Percentiles rank a stretch among this genome's conserved stretches.
These are phyloP conservation scores for Hiodon alosoides DNA, from an alignment of 2,113 vertebrate genomes.

Conservation along the genomic window DNA sequence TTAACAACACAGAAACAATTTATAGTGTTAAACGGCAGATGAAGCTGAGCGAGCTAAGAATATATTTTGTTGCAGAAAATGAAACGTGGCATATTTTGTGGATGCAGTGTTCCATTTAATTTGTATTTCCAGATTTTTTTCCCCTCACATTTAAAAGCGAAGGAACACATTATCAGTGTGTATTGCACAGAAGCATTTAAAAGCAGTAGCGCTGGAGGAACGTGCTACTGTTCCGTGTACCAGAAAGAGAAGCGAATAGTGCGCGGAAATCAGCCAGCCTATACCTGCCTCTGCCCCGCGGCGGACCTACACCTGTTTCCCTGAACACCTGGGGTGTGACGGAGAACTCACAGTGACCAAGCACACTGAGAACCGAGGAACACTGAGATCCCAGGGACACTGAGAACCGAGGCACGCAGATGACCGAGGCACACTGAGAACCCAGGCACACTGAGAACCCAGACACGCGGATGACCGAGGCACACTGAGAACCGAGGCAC, in stretches of 20 bases:
- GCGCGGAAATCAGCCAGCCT: neutral
- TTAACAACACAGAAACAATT: conserved; percentile 44
- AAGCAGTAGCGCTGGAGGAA: neutral
- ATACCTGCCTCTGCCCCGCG: neutral
- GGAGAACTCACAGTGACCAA: neutral
- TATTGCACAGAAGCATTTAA: neutral
- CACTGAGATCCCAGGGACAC: neutral
- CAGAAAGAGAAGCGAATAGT: neutral
- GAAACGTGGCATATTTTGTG: conserved; percentile 35
- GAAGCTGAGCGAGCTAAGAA: neutral
- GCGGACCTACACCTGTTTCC: conserved; percentile 8
- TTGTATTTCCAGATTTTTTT: conserved; percentile 28
- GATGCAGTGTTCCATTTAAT: conserved; percentile 10
- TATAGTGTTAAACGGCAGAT: conserved; percentile 22
- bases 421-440: no score
- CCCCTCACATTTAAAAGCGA: conserved; percentile 30
- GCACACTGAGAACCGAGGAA: neutral
- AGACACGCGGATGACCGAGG: no score
- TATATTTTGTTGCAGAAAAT: conserved; percentile 30
- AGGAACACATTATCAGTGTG: neutral
- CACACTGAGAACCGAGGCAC: no score
- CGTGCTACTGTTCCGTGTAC: neutral
- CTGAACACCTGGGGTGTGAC: conserved; percentile 8
- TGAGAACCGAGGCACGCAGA: no score
- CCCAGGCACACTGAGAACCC: no score